Conservation (phyloP, 2,113 vertebrate species). For the Smithornis capensis region DNA sequence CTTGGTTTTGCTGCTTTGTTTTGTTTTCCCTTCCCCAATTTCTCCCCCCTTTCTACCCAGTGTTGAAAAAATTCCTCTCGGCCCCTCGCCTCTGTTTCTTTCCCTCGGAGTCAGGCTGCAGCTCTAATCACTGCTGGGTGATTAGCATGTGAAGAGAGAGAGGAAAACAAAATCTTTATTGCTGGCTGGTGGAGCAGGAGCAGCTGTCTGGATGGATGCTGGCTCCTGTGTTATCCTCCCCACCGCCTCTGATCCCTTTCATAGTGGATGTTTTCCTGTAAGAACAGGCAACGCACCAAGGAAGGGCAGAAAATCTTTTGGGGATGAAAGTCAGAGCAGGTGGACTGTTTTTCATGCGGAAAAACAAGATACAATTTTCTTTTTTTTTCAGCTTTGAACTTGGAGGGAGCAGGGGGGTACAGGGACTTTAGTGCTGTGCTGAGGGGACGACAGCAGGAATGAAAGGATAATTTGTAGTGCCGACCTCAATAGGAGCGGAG, state of each 20-base stretch:
- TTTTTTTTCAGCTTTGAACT: neutral
- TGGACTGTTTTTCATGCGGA: neutral
- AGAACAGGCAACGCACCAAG: neutral
- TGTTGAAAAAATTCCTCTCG: neutral
- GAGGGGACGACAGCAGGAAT: neutral
- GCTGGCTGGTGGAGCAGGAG: neutral
- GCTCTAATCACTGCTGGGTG: neutral
- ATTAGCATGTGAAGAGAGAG: constrained; percentile 37
- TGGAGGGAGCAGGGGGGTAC: neutral
- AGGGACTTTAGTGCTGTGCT: neutral
- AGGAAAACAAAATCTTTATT: constrained; percentile 50
- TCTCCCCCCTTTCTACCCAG: neutral
- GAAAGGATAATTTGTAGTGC: constrained; percentile 69
- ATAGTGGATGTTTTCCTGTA: neutral
- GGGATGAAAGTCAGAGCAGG: neutral
- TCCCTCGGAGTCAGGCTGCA: constrained; percentile 3
- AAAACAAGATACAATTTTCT: neutral
- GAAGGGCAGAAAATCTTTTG: neutral
- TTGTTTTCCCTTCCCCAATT: neutral
- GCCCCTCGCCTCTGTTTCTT: neutral
- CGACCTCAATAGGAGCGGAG: neutral
- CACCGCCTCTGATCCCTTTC: neutral
- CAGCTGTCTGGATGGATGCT: constrained; percentile 1
- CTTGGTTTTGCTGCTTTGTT: neutral
- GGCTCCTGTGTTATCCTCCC: neutral